phyloP scores from a whole-genome alignment of 2,113 vertebrate genomes.

The Ranitomeya variabilis region DNA sequence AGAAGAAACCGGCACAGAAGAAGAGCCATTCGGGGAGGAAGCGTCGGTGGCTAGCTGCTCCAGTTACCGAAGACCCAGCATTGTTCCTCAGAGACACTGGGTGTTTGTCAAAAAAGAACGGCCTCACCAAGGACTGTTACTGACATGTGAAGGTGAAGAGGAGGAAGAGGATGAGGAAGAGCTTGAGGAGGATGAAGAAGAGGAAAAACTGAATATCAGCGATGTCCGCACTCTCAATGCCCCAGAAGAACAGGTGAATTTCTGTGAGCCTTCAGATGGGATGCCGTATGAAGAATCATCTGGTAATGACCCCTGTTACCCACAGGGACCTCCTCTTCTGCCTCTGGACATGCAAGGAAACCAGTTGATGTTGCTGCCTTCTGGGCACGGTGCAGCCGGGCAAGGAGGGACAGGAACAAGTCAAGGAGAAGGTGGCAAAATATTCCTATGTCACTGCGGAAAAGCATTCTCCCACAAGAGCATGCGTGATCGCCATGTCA shows the following conservation, averaged over 20 bases:
- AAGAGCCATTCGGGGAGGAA: constrained; percentile 59
- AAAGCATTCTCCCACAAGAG: constrained; percentile 93
- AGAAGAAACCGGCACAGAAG: constrained; percentile 66
- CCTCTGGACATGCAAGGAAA: constrained; percentile 88
- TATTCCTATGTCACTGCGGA: constrained; percentile 92
- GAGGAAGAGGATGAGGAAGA: constrained; percentile 67
- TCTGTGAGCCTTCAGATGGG: constrained; percentile 82
- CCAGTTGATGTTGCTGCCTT: constrained; percentile 75
- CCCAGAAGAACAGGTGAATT: constrained; percentile 72
- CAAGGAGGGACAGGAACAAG: constrained; percentile 58
- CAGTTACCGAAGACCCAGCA: constrained; percentile 78
- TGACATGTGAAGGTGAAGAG: constrained; percentile 84
- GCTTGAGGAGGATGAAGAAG: constrained; percentile 54
- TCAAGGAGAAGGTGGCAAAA: constrained; percentile 69
- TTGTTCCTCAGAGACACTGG: constrained; percentile 88
- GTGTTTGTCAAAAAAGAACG: constrained; percentile 86
- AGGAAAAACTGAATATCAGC: constrained; percentile 77
- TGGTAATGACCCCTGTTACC: constrained; percentile 60
- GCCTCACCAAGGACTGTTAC: constrained; percentile 81
- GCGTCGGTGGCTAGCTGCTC: constrained; percentile 70
- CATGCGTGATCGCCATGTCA: constrained; percentile 91
- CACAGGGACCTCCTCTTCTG: constrained; percentile 76
- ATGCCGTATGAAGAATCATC: constrained; percentile 75
- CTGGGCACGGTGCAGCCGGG: constrained; percentile 69
- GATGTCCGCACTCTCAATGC: constrained; percentile 82